These are phyloP conservation scores for Serranus cabrilla DNA, from an alignment of 2,797 vertebrate genomes.

Conservation along the genomic window DNA sequence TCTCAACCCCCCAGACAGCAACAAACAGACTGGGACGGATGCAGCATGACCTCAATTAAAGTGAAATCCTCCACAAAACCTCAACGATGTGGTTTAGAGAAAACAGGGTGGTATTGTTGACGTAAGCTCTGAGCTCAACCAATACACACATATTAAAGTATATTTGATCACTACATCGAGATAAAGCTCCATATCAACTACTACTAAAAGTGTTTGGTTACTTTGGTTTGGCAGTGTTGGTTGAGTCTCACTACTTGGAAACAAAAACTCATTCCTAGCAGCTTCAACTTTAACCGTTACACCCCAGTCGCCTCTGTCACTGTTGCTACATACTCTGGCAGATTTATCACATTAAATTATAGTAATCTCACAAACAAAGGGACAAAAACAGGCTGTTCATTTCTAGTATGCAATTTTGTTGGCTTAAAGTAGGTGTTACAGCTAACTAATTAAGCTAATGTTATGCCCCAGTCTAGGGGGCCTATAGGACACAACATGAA, in stretches of 20 bases:
- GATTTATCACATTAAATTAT: not conserved
- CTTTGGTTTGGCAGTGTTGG: not conserved
- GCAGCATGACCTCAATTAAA: slow-evolving; percentile 23
- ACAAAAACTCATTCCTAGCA: not conserved
- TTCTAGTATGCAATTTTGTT: not conserved
- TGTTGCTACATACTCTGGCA: not conserved
- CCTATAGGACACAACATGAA: no score
- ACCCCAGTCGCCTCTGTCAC: not conserved
- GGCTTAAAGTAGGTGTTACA: not conserved
- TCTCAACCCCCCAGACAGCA: slow-evolving; percentile 30
- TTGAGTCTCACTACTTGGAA: not conserved
- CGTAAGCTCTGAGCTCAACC: not conserved
- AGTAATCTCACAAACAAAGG: not conserved
- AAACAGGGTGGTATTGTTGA: not conserved
- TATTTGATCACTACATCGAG: not conserved
- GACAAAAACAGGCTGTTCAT: not conserved
- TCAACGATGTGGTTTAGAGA: not conserved
- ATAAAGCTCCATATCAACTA: not conserved
- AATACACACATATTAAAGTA: not conserved
- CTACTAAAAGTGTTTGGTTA: not conserved
- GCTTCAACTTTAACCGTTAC: not conserved
- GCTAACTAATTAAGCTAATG: no score
- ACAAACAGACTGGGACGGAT: slow-evolving; percentile 22
- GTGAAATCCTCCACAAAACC: slow-evolving; percentile 5
- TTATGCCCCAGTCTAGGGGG: no score